phyloP scores from a whole-genome alignment of 1,140 invertebrate genomes.

The Hetaerina americana region DNA sequence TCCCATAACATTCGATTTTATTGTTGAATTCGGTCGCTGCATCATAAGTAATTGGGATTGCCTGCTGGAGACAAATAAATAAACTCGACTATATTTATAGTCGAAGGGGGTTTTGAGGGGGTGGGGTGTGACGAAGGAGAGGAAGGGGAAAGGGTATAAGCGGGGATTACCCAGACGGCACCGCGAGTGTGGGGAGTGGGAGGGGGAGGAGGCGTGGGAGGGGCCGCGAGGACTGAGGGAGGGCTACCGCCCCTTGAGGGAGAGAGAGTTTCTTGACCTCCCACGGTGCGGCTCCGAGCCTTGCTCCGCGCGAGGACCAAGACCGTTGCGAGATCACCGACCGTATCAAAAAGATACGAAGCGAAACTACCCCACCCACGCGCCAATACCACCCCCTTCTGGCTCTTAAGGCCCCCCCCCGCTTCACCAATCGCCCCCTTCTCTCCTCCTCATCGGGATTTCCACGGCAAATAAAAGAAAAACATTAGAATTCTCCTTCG shows the following conservation, averaged over 20 bases:
- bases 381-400: slow-evolving; percentile 15
- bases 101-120: no score
- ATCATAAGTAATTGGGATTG: no score
- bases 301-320: slow-evolving; percentile 20
- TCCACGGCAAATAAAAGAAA: no score
- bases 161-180: neutral
- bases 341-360: neutral
- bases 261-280: slow-evolving; percentile 26
- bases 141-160: neutral
- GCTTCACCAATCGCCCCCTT: no score
- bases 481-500: no score
- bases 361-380: slow-evolving; percentile 11
- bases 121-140: neutral
- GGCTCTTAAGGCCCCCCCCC: slow-evolving; percentile 16
- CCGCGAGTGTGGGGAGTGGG: slow-evolving; percentile 11
- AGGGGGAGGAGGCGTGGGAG: slow-evolving; percentile 6
- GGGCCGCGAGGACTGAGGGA: no score
- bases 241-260: slow-evolving; percentile 5
- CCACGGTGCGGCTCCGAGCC: slow-evolving; percentile 28
- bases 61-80: no score
- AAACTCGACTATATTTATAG: no score
- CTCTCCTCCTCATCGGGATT: no score
- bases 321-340: slow-evolving; percentile 17
- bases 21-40: no score
- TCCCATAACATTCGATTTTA: no score